A percentile compares a stretch with the other conserved stretches of the same genome.
Conservation (phyloP, 2,113 vertebrate genomes). For the Pelmatolapia mariae region DNA sequence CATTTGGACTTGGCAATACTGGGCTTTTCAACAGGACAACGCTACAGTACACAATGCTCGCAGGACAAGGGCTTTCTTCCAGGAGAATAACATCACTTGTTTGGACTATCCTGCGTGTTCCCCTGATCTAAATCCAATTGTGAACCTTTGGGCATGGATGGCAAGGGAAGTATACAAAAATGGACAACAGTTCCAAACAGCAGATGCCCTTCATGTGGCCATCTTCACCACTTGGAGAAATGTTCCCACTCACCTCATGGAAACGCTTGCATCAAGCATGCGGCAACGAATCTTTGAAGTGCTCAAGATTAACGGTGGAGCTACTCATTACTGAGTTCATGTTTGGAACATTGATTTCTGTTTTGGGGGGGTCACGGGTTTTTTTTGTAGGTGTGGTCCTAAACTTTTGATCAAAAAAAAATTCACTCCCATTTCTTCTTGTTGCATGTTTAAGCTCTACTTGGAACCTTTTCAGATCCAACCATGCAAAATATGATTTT, state of each 20-base stretch:
- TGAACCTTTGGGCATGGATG: neutral
- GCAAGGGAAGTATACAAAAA: neutral
- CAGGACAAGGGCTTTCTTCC: neutral
- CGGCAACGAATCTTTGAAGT: neutral
- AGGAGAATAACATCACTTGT: neutral
- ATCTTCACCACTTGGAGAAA: neutral
- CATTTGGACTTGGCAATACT: neutral
- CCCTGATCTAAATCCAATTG: neutral
- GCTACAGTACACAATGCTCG: neutral
- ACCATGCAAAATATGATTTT: neutral
- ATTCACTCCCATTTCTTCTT: neutral
- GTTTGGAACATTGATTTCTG: neutral
- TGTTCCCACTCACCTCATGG: neutral
- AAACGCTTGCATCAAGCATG: neutral
- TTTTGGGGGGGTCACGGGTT: fast-evolving
- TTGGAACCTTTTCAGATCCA: neutral
- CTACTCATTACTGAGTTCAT: neutral
- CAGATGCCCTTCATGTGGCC: neutral
- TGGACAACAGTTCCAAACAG: neutral
- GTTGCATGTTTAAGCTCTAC: neutral
- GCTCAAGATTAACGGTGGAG: neutral
- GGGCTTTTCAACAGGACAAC: neutral
- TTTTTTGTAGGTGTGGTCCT: neutral
- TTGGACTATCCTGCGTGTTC: neutral
- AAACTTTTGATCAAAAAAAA: neutral